Percentiles rank a stretch among this genome's conserved stretches.
These are phyloP conservation scores for Cynaeus angustus DNA, from an alignment of 2,888 invertebrate species.

Conservation along the genomic window DNA sequence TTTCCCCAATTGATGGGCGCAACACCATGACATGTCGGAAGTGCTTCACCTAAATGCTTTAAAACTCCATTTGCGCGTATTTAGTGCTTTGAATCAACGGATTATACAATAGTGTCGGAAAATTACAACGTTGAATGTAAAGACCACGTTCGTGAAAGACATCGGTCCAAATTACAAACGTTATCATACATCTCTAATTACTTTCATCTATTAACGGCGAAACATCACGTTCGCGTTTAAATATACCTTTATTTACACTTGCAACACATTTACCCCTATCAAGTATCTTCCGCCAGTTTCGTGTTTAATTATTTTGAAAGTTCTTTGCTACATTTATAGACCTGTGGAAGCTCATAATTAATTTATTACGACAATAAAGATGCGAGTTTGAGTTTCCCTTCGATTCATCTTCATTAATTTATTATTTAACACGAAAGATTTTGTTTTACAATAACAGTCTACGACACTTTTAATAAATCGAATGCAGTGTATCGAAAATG, in stretches of 20 bases:
- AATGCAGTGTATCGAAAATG: conserved; percentile 18
- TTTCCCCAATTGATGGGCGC: too few species aligned
- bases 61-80: too few species aligned
- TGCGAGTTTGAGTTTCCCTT: too few species aligned
- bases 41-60: too few species aligned
- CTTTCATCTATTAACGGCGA: not conserved
- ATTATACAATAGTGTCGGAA: not conserved
- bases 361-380: not conserved
- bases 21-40: too few species aligned
- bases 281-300: not conserved
- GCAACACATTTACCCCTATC: not conserved
- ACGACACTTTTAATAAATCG: conserved; percentile 10
- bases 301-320: not conserved
- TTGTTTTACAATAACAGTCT: not conserved
- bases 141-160: too few species aligned
- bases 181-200: conserved; percentile 4
- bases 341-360: not conserved
- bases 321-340: not conserved
- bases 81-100: too few species aligned
- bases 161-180: not conserved
- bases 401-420: conserved; percentile 1
- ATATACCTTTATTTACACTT: not conserved
- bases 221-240: not conserved
- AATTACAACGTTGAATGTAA: not conserved
- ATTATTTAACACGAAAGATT: not conserved